These are phyloP conservation scores for Trachythela sp. DNA, from an alignment of 64 coral and sea anemone species.

Conservation along the genomic window DNA sequence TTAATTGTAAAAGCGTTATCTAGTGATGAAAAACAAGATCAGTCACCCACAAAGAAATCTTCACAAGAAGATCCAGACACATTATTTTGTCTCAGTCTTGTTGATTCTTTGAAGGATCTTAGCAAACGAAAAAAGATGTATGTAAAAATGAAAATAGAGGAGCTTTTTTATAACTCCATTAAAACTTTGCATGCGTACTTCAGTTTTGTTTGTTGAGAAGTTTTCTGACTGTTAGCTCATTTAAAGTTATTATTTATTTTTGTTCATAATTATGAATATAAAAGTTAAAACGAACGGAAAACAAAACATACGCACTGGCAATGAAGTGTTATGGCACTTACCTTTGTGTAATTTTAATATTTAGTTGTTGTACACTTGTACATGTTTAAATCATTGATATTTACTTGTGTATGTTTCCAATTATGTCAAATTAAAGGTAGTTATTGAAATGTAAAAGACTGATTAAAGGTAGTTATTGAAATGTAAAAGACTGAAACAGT, in stretches of 20 bases:
- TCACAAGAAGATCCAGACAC: slow-evolving; percentile 10
- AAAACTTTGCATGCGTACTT: slow-evolving; percentile 6
- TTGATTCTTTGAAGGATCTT: background rate
- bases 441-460: slow-evolving; percentile 19
- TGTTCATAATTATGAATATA: slow-evolving; percentile 11
- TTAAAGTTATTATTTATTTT: background rate
- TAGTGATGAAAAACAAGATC: background rate
- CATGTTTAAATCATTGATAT: background rate
- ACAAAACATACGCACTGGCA: slow-evolving; percentile 9
- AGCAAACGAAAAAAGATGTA: too few relatives aligned
- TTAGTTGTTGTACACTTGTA: background rate
- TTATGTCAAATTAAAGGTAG: background rate
- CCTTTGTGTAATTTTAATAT: slow-evolving; percentile 11
- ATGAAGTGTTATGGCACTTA: background rate
- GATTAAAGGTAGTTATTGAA: too few relatives aligned
- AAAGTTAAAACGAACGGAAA: slow-evolving; percentile 9
- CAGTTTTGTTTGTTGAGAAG: slow-evolving; percentile 2
- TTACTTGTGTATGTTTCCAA: slow-evolving; percentile 15
- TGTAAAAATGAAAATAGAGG: too few relatives aligned
- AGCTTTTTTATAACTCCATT: too few relatives aligned
- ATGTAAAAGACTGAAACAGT: slow-evolving; percentile 6
- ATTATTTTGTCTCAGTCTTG: slow-evolving; percentile 12
- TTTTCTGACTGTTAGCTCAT: background rate
- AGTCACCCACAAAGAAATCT: background rate
- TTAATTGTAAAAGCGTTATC: too few relatives aligned